Evolutionary conservation across 2,888 invertebrate genomes (phyloP).

Genomic region (Micoletzkya japonica): DNA sequence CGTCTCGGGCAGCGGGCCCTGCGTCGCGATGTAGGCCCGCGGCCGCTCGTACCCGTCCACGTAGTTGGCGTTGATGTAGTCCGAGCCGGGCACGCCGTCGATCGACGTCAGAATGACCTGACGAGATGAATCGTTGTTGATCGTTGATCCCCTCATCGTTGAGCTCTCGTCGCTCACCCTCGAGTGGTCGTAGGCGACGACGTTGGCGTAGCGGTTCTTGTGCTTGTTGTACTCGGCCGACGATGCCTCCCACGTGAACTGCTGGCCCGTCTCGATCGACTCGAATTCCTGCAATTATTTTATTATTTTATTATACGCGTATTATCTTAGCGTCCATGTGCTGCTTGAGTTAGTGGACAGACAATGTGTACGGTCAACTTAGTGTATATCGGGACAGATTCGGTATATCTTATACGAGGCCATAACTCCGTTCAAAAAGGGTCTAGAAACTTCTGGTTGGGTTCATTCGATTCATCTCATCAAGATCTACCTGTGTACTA

Average conservation of each 20-base stretch:
- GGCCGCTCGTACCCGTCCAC: conserved; percentile 93
- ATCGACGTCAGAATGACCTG: conserved; percentile 83
- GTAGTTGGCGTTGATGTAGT: conserved; percentile 98
- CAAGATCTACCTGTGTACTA: too few species aligned
- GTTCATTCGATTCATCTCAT: too few species aligned
- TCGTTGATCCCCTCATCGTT: neutral
- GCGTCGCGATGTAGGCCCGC: conserved; percentile 97
- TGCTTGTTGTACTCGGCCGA: conserved; percentile 96
- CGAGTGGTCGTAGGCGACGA: conserved; percentile 97
- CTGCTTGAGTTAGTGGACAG: neutral
- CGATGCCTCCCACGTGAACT: conserved; percentile 99
- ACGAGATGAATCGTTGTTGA: neutral
- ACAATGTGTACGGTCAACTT: neutral
- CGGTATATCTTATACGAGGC: too few species aligned
- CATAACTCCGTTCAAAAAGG: too few species aligned
- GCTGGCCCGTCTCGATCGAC: conserved; percentile 97
- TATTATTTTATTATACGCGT: neutral
- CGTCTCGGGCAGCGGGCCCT: conserved; percentile 95
- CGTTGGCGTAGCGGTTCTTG: conserved; percentile 80
- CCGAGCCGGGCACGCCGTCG: conserved; percentile 87
- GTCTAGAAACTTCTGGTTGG: too few species aligned
- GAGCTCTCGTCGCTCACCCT: conserved; percentile 12
- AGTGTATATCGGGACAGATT: too few species aligned
- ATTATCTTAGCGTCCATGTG: too few species aligned
- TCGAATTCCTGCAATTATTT: conserved; percentile 59